Conservation (phyloP, 2,113 vertebrate species). For the Spizaetus ornatus region DNA sequence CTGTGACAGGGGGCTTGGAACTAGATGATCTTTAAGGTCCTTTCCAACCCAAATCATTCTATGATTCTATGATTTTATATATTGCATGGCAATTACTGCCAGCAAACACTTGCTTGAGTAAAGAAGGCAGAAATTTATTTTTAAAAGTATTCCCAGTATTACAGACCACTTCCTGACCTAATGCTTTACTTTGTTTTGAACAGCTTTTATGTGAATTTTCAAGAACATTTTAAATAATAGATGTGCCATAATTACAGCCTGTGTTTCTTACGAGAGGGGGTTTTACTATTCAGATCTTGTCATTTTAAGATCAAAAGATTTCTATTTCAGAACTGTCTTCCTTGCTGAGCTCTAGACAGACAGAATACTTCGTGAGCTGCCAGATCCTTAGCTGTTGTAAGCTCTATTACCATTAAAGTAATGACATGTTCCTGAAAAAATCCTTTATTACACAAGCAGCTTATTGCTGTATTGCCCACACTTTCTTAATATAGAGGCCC, state of each 20-base stretch:
- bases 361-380: not conserved
- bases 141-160: not conserved
- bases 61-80: not conserved
- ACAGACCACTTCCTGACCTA: not conserved
- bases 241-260: conserved; percentile 54
- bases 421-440: conserved; percentile 16
- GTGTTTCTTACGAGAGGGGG: conserved; percentile 40
- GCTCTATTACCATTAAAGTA: not conserved
- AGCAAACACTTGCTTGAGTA: not conserved
- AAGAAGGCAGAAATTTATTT: not conserved
- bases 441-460: not conserved
- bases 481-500: not conserved
- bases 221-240: conserved; percentile 52
- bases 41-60: no score
- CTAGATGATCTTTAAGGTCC: no score
- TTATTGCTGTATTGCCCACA: not conserved
- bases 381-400: not conserved
- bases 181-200: conserved; percentile 22
- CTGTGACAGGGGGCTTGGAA: no score
- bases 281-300: conserved; percentile 58
- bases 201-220: conserved; percentile 25
- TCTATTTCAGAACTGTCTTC: conserved; percentile 48
- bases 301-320: conserved; percentile 59
- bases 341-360: conserved; percentile 46
- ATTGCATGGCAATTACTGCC: not conserved